phyloP scores from a whole-genome alignment of 2,888 invertebrate genomes.

The Achlya flavicornis region DNA sequence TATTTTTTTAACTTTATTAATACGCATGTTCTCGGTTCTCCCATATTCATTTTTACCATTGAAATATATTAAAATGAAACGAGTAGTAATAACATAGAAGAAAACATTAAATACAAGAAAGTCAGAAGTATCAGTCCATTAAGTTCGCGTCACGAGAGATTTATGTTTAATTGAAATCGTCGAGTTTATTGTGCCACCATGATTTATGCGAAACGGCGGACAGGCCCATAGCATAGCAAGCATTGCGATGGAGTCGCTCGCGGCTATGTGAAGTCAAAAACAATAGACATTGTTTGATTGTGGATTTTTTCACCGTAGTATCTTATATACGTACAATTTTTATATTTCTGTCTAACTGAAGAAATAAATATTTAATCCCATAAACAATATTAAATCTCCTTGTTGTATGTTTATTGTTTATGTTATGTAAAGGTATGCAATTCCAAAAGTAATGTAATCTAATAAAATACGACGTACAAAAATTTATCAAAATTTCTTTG shows the following conservation, averaged over 20 bases:
- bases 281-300: constrained; percentile 53
- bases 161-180: constrained; percentile 82
- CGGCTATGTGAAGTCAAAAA: constrained; percentile 51
- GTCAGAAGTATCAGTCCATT: constrained; percentile 68
- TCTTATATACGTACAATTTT: constrained; percentile 16
- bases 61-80: background rate
- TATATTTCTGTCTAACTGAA: background rate
- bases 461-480: background rate
- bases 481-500: constrained; percentile 3
- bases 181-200: constrained; percentile 72
- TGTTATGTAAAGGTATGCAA: background rate
- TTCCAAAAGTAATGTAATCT: background rate
- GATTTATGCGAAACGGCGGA: constrained; percentile 62
- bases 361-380: background rate
- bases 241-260: constrained; percentile 48
- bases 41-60: background rate
- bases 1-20: background rate
- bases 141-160: constrained; percentile 68
- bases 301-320: constrained; percentile 46
- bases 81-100: constrained; percentile 3
- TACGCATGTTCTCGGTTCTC: background rate
- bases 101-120: constrained; percentile 32
- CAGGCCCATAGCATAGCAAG: constrained; percentile 14
- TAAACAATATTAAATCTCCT: background rate
- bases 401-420: background rate